Conservation (phyloP, 2,888 invertebrate genomes). For the Mesoligia furuncula region DNA sequence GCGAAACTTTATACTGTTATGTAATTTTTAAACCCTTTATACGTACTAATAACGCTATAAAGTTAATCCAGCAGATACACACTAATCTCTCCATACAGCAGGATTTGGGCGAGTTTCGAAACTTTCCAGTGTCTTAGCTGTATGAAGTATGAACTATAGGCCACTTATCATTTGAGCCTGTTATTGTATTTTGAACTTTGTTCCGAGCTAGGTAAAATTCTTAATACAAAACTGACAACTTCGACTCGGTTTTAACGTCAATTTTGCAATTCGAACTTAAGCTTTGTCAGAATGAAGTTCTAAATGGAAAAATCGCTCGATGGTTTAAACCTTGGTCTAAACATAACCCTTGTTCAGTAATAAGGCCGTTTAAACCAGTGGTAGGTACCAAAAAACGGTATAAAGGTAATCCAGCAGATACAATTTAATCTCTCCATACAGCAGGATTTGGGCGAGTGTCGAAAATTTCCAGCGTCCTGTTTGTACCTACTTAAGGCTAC, state of each 20-base stretch:
- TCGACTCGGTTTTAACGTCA: not conserved
- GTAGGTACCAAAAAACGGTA: not conserved
- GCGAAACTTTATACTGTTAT: not conserved
- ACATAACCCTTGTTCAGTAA: too few relatives aligned
- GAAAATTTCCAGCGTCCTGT: conserved; percentile 62
- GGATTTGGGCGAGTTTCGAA: conserved; percentile 56
- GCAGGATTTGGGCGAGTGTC: conserved; percentile 51
- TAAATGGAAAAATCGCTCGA: not conserved
- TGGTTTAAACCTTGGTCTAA: not conserved
- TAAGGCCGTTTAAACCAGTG: too few relatives aligned
- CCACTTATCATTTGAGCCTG: conserved; percentile 57
- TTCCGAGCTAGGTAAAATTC: not conserved
- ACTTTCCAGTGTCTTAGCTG: conserved; percentile 51
- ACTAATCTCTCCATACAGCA: conserved; percentile 53
- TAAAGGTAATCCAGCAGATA: conserved; percentile 34
- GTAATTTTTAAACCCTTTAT: conserved; percentile 2
- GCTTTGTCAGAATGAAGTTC: not conserved
- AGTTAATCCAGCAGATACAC: conserved; percentile 38
- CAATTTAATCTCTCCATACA: conserved; percentile 53
- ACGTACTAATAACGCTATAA: conserved; percentile 3
- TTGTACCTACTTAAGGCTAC: conserved; percentile 58
- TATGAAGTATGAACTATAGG: conserved; percentile 54
- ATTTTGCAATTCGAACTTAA: not conserved
- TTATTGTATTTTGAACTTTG: not conserved
- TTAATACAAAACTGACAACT: too few relatives aligned